Evolutionary conservation across 2,113 vertebrate genomes (phyloP).

Genomic region (Entelurus aequoreus): DNA sequence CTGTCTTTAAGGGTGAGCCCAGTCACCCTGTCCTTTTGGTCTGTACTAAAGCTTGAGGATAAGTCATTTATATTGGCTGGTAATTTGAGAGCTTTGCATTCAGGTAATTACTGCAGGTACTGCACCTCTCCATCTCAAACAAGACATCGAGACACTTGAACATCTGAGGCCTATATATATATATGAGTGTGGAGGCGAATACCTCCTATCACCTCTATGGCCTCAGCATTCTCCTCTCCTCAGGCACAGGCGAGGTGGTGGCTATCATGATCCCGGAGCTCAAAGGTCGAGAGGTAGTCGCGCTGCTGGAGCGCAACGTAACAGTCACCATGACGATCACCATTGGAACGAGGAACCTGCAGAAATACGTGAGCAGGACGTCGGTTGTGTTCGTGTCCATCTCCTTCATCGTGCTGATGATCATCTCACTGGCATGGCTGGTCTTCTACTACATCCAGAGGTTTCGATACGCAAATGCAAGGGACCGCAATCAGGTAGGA

Average conservation of each 20-base stretch:
- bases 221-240: background rate
- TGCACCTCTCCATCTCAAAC: no score
- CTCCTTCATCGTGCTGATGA: slow-evolving; percentile 99
- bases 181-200: no score
- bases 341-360: slow-evolving; percentile 92
- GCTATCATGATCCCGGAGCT: slow-evolving; percentile 97
- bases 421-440: slow-evolving; percentile 96
- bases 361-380: slow-evolving; percentile 96
- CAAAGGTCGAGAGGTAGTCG: slow-evolving; percentile 87
- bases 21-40: no score
- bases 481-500: slow-evolving; percentile 87
- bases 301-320: slow-evolving; percentile 86
- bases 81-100: no score
- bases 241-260: slow-evolving; percentile 88
- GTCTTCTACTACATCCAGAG: slow-evolving; percentile 99
- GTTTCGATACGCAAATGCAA: slow-evolving; percentile 93
- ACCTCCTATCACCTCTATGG: background rate
- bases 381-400: slow-evolving; percentile 98
- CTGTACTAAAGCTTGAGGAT: no score
- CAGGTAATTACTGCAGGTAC: no score
- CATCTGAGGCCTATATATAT: no score
- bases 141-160: no score
- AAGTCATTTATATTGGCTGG: no score
- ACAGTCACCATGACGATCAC: slow-evolving; percentile 92
- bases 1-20: no score